Percentiles rank a stretch among this genome's conserved stretches.
Conservation (phyloP, 2,888 invertebrate genomes). For the Oscheius sp. region DNA sequence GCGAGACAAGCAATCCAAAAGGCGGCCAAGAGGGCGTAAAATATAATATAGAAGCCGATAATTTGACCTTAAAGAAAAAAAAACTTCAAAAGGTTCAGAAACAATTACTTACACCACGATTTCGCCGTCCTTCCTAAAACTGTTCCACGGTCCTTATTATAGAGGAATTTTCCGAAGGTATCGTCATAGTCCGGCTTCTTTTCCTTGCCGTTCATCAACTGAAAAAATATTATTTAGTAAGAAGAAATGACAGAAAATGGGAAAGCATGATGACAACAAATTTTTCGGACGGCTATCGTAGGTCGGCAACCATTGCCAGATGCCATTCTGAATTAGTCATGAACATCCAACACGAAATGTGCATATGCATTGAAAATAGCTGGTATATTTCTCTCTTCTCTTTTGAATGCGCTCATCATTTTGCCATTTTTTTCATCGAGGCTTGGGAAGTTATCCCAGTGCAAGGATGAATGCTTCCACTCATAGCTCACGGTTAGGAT, state of each 20-base stretch:
- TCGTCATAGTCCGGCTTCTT: slow-evolving; percentile 42
- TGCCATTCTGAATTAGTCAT: slow-evolving; percentile 24
- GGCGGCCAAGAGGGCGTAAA: slow-evolving; percentile 88
- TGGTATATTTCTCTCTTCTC: neutral
- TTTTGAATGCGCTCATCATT: too few relatives aligned
- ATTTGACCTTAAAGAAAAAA: slow-evolving; percentile 83
- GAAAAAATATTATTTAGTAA: slow-evolving; percentile 32
- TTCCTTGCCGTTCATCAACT: slow-evolving; percentile 67
- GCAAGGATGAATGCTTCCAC: too few relatives aligned
- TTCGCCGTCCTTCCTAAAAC: slow-evolving; percentile 65
- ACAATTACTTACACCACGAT: slow-evolving; percentile 62
- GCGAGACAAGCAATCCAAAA: slow-evolving; percentile 94
- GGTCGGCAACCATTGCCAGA: slow-evolving; percentile 1
- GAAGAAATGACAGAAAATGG: neutral
- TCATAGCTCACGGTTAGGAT: too few relatives aligned
- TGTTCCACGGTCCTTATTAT: slow-evolving; percentile 65
- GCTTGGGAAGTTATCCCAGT: too few relatives aligned
- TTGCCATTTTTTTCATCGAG: too few relatives aligned
- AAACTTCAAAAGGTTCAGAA: slow-evolving; percentile 60
- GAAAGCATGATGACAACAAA: neutral
- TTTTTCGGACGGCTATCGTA: neutral
- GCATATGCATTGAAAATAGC: slow-evolving; percentile 28
- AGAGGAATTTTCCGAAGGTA: slow-evolving; percentile 63
- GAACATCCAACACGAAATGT: slow-evolving; percentile 27
- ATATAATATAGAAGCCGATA: slow-evolving; percentile 91